Conservation (phyloP, 2,113 vertebrate genomes). For the Galbula dea region DNA sequence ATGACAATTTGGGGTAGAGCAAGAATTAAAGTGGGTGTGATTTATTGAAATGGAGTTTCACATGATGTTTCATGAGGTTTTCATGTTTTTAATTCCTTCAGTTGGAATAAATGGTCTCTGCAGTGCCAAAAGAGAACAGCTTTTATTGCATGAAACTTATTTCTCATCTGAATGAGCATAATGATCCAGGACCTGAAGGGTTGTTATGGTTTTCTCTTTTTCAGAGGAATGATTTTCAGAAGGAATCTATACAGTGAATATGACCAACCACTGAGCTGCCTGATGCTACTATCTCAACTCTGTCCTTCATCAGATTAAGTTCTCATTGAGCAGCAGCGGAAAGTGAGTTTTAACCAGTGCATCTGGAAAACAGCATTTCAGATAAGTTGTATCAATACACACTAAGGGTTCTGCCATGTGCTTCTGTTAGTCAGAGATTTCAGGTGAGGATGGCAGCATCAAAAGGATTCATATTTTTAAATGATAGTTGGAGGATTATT, state of each 20-base stretch:
- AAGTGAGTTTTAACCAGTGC: constrained; percentile 14
- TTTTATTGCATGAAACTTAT: not conserved
- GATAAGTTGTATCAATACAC: not conserved
- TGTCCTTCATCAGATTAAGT: not conserved
- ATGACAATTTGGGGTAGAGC: not conserved
- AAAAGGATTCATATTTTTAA: not conserved
- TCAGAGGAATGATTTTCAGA: constrained; percentile 11
- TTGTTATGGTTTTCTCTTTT: not conserved
- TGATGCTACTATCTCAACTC: not conserved
- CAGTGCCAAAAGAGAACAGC: not conserved
- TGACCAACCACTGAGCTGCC: not conserved
- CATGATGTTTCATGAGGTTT: not conserved
- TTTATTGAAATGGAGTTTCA: not conserved
- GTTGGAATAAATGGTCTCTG: not conserved
- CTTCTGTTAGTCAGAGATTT: not conserved
- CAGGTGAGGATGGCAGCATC: not conserved
- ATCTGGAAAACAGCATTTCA: not conserved
- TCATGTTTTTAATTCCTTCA: not conserved
- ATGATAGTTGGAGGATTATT: not conserved
- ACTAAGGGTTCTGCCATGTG: not conserved
- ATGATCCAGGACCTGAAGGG: not conserved
- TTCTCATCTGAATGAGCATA: not conserved
- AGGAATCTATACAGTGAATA: not conserved
- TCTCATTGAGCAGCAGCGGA: not conserved
- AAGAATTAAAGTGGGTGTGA: not conserved